Evolutionary conservation across 92 coral and sea anemone species (phyloP).

Genomic region (Zoanthus sansibaricus): DNA sequence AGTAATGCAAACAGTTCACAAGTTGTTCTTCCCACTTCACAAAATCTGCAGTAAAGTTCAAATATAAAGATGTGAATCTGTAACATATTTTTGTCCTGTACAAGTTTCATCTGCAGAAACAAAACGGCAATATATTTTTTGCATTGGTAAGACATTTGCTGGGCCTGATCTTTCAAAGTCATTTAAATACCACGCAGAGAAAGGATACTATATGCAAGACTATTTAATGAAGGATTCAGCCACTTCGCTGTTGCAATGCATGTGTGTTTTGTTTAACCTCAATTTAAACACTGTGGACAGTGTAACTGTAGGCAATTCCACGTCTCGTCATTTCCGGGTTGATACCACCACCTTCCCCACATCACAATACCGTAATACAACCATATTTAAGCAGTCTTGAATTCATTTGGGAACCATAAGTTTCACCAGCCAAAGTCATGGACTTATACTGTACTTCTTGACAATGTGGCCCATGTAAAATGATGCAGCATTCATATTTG

Average conservation of each 20-base stretch:
- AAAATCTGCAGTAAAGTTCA: too few species aligned
- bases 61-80: background rate
- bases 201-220: constrained; percentile 59
- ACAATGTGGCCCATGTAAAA: constrained; percentile 21
- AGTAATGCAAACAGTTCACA: too few species aligned
- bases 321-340: constrained; percentile 45
- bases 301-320: constrained; percentile 15
- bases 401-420: constrained; percentile 43
- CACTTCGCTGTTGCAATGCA: constrained; percentile 67
- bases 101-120: constrained; percentile 28
- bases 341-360: constrained; percentile 48
- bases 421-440: constrained; percentile 55
- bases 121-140: constrained; percentile 62
- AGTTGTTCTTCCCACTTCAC: too few species aligned
- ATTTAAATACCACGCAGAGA: constrained; percentile 57
- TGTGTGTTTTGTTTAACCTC: constrained; percentile 50
- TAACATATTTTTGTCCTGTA: constrained; percentile 6
- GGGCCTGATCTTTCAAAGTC: constrained; percentile 60
- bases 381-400: constrained; percentile 50
- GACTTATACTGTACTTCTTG: constrained; percentile 57
- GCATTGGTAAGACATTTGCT: constrained; percentile 60
- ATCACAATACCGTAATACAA: constrained; percentile 61
- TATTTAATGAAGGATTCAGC: constrained; percentile 40
- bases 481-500: constrained; percentile 13
- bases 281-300: constrained; percentile 49